Evolutionary conservation across 2,113 vertebrate species (phyloP).

Genomic region (Isichthys henryi): DNA sequence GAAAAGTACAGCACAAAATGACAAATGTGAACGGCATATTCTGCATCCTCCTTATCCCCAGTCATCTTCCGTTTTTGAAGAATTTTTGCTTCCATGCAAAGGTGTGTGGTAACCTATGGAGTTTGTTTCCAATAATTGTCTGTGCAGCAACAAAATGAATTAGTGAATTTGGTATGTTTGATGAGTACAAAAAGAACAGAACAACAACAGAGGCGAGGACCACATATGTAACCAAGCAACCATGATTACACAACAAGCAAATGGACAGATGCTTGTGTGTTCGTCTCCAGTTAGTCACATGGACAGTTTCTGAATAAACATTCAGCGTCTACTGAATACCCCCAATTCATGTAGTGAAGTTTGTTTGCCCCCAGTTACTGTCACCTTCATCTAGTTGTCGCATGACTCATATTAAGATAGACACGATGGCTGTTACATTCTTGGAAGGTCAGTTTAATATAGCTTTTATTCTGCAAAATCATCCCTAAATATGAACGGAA

Average conservation of each 20-base stretch:
- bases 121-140: no score
- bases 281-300: background rate
- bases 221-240: background rate
- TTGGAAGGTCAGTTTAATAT: background rate
- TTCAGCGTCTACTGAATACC: conserved; percentile 14
- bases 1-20: background rate
- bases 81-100: background rate
- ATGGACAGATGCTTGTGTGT: background rate
- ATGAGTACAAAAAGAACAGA: background rate
- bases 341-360: background rate
- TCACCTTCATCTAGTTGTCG: background rate
- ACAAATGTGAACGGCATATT: background rate
- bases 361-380: background rate
- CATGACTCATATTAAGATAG: background rate
- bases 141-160: no score
- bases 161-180: background rate
- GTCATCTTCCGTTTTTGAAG: background rate
- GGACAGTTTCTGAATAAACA: background rate
- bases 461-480: background rate
- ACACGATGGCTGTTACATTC: background rate
- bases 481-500: background rate
- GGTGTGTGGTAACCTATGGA: no score
- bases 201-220: no score
- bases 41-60: background rate
- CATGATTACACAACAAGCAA: background rate